A percentile compares a stretch with the other conserved stretches of the same genome.
Conservation (phyloP, 1,140 invertebrate species). For the Pygmarrhopalites habei region DNA sequence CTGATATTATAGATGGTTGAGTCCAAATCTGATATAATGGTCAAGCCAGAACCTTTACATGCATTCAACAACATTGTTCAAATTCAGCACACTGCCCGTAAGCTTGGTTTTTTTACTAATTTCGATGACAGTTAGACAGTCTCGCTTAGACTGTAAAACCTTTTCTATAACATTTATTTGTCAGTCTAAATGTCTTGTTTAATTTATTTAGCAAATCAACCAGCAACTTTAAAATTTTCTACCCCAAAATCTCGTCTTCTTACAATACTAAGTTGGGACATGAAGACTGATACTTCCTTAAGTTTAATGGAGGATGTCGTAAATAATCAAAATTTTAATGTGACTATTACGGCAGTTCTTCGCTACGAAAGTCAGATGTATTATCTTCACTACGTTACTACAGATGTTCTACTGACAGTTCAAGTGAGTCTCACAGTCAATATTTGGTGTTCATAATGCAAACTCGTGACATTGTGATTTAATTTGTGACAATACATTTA, state of each 20-base stretch:
- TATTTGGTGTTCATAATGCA: constrained; percentile 9
- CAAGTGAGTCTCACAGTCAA: constrained; percentile 15
- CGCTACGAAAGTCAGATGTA: constrained; percentile 31
- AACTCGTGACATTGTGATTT: too few relatives aligned
- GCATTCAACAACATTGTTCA: constrained; percentile 34
- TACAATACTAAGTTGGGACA: constrained; percentile 31
- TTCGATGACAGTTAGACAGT: too few relatives aligned
- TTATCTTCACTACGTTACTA: constrained; percentile 34
- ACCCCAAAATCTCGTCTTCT: constrained; percentile 16
- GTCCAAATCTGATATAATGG: constrained; percentile 5
- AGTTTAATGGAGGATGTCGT: neutral
- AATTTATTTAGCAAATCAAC: constrained; percentile 4
- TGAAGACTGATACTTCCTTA: constrained; percentile 25
- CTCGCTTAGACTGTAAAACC: too few relatives aligned
- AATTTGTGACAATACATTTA: too few relatives aligned
- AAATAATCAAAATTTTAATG: constrained; percentile 2
- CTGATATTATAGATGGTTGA: too few relatives aligned
- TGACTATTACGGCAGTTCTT: constrained; percentile 27
- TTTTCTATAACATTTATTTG: too few relatives aligned
- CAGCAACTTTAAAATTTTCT: neutral
- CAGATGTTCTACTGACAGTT: constrained; percentile 29
- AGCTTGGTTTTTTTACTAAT: too few relatives aligned
- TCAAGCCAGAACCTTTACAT: constrained; percentile 15
- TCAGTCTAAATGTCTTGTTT: too few relatives aligned
- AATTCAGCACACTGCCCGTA: constrained; percentile 14